A percentile compares a stretch with the other conserved stretches of the same genome.
Conservation (phyloP, 2,113 vertebrate genomes). For the Crotalus viridis region DNA sequence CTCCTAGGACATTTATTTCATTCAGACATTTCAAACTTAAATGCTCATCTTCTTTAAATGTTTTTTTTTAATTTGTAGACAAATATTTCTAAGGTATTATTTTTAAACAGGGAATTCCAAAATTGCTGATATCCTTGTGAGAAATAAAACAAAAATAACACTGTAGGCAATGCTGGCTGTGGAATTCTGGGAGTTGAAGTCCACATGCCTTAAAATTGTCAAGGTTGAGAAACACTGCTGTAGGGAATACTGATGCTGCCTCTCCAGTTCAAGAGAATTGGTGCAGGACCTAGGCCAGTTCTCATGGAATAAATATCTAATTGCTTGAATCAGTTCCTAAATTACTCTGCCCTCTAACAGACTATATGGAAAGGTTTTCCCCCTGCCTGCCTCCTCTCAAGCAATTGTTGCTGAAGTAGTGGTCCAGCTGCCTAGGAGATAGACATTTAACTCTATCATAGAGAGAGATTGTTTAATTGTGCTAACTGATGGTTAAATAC, state of each 20-base stretch:
- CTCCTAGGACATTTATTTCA: background rate
- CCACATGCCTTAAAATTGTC: too few species aligned
- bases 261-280: background rate
- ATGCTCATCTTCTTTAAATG: background rate
- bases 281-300: constrained; percentile 26
- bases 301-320: background rate
- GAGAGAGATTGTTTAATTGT: background rate
- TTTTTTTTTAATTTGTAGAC: background rate
- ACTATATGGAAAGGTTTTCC: background rate
- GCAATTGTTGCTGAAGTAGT: background rate
- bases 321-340: constrained; percentile 5
- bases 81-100: background rate
- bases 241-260: background rate
- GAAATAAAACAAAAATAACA: background rate
- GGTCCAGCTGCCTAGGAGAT: background rate
- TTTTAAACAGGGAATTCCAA: background rate
- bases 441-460: background rate
- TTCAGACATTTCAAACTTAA: background rate
- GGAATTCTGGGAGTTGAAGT: too few species aligned
- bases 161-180: background rate
- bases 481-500: background rate
- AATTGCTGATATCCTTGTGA: fast-evolving
- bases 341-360: background rate
- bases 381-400: background rate
- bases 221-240: too few species aligned